These are phyloP conservation scores for Aphelenchoides besseyi DNA, from an alignment of 1,140 invertebrate species.

Conservation along the genomic window DNA sequence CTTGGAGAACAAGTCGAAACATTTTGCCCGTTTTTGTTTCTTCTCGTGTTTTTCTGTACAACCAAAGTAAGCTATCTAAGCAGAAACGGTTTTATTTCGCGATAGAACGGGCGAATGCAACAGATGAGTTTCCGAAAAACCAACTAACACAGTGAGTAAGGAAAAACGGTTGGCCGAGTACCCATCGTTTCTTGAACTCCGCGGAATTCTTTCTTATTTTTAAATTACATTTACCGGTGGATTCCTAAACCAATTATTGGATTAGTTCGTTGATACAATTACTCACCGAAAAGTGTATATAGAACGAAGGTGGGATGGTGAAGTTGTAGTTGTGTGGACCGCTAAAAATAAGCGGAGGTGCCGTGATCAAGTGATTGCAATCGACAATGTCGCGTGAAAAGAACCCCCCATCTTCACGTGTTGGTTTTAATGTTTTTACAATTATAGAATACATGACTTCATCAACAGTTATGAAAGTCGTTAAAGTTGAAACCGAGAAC, in stretches of 20 bases:
- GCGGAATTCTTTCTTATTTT: neutral
- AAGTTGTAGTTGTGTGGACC: neutral
- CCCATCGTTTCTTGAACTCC: neutral
- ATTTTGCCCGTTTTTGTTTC: too few relatives aligned
- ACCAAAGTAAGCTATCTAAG: too few relatives aligned
- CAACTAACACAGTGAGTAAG: neutral
- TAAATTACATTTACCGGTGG: neutral
- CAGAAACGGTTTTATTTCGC: slow-evolving; percentile 2
- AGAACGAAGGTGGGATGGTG: neutral
- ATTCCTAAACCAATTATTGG: neutral
- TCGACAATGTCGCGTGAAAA: neutral
- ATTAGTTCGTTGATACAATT: neutral
- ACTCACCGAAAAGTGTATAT: neutral
- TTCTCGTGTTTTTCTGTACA: too few relatives aligned
- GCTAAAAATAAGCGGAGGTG: neutral
- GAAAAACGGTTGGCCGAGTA: neutral
- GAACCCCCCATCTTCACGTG: neutral
- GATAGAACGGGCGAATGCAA: neutral
- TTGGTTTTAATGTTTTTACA: neutral
- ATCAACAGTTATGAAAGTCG: neutral
- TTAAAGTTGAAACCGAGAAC: slow-evolving; percentile 6
- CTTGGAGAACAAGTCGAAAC: too few relatives aligned
- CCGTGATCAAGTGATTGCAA: neutral
- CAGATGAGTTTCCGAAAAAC: neutral
- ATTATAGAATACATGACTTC: neutral